Conservation (phyloP, 1,140 invertebrate species). For the Cydia pomonella region DNA sequence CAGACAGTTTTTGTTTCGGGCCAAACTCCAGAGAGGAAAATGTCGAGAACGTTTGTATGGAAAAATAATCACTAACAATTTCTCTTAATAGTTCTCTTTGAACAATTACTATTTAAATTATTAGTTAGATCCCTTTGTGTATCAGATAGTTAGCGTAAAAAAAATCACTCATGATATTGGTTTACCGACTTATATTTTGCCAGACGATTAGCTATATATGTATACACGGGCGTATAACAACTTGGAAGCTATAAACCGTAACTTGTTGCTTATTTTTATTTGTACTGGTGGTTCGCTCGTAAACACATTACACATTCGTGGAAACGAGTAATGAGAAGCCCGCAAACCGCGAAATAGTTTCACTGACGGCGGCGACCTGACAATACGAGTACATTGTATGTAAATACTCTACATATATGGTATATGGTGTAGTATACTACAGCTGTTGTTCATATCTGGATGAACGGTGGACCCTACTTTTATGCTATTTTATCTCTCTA, state of each 20-base stretch:
- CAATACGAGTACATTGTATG: conserved; percentile 9
- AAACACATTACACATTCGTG: conserved; percentile 11
- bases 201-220: background rate
- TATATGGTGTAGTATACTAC: background rate
- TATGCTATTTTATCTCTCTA: no score
- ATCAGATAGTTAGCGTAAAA: no score
- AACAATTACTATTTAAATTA: no score
- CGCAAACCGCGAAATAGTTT: conserved; percentile 2
- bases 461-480: no score
- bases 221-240: background rate
- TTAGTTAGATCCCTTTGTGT: no score
- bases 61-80: no score
- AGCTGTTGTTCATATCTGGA: background rate
- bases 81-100: no score
- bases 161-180: no score
- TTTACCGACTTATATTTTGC: background rate
- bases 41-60: no score
- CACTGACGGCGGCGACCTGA: background rate
- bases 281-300: background rate
- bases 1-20: background rate
- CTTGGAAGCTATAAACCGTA: background rate
- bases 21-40: no score
- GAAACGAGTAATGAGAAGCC: conserved; percentile 11
- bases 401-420: background rate
- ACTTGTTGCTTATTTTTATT: conserved; percentile 21